Evolutionary conservation across 2,888 invertebrate genomes (phyloP).

Genomic region (Elmis aenea): DNA sequence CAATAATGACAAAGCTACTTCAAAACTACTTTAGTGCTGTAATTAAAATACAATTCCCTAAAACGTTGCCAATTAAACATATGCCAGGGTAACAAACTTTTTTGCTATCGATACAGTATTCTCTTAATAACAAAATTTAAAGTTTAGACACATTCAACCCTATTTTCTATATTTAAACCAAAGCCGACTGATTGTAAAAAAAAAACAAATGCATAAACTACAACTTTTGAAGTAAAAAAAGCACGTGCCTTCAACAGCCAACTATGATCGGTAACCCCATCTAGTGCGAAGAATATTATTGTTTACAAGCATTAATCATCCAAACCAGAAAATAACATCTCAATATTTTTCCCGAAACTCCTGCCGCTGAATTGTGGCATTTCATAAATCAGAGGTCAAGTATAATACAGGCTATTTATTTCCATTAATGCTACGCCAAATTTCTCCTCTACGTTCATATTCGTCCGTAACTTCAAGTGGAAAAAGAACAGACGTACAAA

Average conservation of each 20-base stretch:
- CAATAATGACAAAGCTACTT: too few relatives aligned
- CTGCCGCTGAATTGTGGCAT: slow-evolving; percentile 12
- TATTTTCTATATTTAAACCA: too few relatives aligned
- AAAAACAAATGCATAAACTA: slow-evolving; percentile 2
- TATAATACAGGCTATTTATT: slow-evolving; percentile 16
- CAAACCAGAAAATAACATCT: slow-evolving; percentile 10
- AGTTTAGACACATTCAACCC: too few relatives aligned
- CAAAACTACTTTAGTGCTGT: too few relatives aligned
- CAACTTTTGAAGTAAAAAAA: slow-evolving; percentile 1
- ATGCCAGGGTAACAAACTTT: too few relatives aligned
- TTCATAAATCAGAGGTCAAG: slow-evolving; percentile 17
- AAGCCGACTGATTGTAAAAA: background rate
- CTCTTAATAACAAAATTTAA: too few relatives aligned
- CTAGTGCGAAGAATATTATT: slow-evolving; percentile 1
- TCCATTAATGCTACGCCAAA: slow-evolving; percentile 16
- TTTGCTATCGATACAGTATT: too few relatives aligned
- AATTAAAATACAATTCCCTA: too few relatives aligned
- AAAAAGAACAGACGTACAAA: slow-evolving; percentile 6
- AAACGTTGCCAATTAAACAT: too few relatives aligned
- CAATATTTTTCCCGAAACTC: slow-evolving; percentile 14
- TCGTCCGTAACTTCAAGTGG: background rate
- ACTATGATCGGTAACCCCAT: background rate
- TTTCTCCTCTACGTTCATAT: slow-evolving; percentile 7
- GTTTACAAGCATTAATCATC: slow-evolving; percentile 14
- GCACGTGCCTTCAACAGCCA: background rate